phyloP scores from a whole-genome alignment of 2,113 vertebrate species.

The Urocolius indicus region DNA sequence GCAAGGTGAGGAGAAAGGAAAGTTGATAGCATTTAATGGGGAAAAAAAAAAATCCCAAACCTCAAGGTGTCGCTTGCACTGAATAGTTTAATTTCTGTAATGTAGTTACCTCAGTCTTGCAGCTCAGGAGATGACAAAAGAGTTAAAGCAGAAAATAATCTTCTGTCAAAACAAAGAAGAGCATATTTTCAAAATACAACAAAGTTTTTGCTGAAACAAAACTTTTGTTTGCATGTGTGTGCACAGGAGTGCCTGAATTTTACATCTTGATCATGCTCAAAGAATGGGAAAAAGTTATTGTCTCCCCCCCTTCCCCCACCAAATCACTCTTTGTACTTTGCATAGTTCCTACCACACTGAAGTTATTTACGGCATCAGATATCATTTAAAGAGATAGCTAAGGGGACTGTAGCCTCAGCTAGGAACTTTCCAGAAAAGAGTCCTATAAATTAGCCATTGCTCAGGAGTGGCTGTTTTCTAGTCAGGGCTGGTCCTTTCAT shows the following conservation, averaged over 20 bases:
- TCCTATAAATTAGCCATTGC: slow-evolving; percentile 82
- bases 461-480: slow-evolving; percentile 80
- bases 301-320: slow-evolving; percentile 47
- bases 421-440: slow-evolving; percentile 85
- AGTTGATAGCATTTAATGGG: not conserved
- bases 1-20: not conserved
- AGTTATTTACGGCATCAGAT: slow-evolving; percentile 81
- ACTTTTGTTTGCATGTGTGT: not conserved
- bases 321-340: slow-evolving; percentile 55
- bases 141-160: slow-evolving; percentile 29
- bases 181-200: slow-evolving; percentile 32
- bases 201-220: slow-evolving; percentile 36
- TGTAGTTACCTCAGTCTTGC: not conserved
- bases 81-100: slow-evolving; percentile 31
- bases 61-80: slow-evolving; percentile 25
- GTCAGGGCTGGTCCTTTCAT: slow-evolving; percentile 87
- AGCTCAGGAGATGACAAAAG: slow-evolving; percentile 34
- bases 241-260: not conserved
- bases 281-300: slow-evolving; percentile 68
- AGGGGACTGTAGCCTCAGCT: slow-evolving; percentile 72
- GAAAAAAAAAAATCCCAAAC: not conserved
- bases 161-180: slow-evolving; percentile 11
- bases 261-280: slow-evolving; percentile 57
- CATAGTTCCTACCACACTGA: slow-evolving; percentile 55
- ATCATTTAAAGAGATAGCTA: slow-evolving; percentile 81